A percentile compares a stretch with the other conserved stretches of the same genome.
Conservation (phyloP, 2,797 vertebrate genomes). For the Melanotaenia trifasciata region DNA sequence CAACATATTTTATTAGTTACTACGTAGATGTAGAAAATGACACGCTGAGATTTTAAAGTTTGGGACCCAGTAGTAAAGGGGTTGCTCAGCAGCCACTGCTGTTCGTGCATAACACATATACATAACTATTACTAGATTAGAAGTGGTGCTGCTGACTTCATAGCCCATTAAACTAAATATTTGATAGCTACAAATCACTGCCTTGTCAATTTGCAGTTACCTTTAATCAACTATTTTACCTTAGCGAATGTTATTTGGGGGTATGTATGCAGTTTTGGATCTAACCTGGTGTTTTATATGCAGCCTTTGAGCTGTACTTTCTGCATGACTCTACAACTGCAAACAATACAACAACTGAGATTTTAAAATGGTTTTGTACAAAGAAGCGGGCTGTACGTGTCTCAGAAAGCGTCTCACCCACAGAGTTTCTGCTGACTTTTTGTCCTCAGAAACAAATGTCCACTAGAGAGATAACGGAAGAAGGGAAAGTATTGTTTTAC, state of each 20-base stretch:
- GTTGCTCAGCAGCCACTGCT: too few species aligned
- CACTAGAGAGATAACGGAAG: conserved; percentile 37
- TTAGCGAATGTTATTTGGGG: not conserved
- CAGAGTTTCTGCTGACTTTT: conserved; percentile 38
- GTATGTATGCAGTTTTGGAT: conserved; percentile 7
- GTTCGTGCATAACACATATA: too few species aligned
- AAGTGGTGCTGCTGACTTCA: too few species aligned
- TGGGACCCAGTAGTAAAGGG: too few species aligned
- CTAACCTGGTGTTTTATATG: conserved; percentile 24
- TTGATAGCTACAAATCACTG: too few species aligned
- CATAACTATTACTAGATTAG: too few species aligned
- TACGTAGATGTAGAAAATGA: too few species aligned
- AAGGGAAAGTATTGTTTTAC: conserved; percentile 71
- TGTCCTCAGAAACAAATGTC: conserved; percentile 25
- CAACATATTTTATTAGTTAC: too few species aligned
- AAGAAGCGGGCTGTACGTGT: not conserved
- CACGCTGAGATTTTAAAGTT: too few species aligned
- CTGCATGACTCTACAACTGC: conserved; percentile 1
- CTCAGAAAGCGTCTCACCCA: not conserved
- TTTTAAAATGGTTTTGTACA: not conserved
- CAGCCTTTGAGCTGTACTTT: conserved; percentile 12
- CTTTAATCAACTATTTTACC: not conserved
- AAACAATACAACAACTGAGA: conserved; percentile 21
- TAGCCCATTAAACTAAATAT: too few species aligned
- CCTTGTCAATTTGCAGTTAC: not conserved